Percentiles rank a stretch among this genome's conserved stretches.
Evolutionary conservation across 1,140 invertebrate genomes (phyloP).

Genomic region (Drosophila ambigua): DNA sequence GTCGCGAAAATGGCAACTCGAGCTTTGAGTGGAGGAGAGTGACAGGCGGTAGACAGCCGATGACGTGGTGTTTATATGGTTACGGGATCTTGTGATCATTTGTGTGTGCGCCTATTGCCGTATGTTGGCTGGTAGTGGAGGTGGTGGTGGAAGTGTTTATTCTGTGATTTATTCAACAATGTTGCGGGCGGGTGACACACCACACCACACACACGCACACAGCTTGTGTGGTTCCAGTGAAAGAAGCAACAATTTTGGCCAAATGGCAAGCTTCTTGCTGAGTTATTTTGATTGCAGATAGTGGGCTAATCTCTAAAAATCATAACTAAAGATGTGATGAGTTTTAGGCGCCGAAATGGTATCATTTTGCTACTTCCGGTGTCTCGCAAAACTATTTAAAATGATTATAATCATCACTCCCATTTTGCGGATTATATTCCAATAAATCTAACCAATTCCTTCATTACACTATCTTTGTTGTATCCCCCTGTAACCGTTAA

Average conservation of each 20-base stretch:
- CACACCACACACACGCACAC: conserved; percentile 10
- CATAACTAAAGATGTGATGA: no score
- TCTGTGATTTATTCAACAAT: conserved; percentile 15
- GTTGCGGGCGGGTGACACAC: no score
- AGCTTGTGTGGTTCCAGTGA: not conserved
- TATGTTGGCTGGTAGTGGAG: no score
- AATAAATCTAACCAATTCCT: no score
- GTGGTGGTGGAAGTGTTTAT: conserved; percentile 27
- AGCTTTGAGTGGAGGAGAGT: not conserved
- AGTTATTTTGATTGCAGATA: conserved; percentile 41
- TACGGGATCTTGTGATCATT: conserved; percentile 39
- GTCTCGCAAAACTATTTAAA: no score
- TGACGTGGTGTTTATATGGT: conserved; percentile 39
- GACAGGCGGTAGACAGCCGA: conserved; percentile 17
- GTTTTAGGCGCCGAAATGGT: no score
- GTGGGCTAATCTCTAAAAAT: conserved; percentile 12
- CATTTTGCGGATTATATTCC: no score
- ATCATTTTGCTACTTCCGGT: no score
- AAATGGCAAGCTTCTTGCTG: conserved; percentile 43
- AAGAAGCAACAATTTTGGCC: conserved; percentile 43
- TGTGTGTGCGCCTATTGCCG: conserved; percentile 13
- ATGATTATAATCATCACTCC: no score
- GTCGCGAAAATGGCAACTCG: conserved; percentile 17
- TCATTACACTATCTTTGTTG: no score
- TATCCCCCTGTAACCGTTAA: no score